These are phyloP conservation scores for Zaprionus inermis DNA, from an alignment of 1,140 invertebrate species.

Conservation along the genomic window DNA sequence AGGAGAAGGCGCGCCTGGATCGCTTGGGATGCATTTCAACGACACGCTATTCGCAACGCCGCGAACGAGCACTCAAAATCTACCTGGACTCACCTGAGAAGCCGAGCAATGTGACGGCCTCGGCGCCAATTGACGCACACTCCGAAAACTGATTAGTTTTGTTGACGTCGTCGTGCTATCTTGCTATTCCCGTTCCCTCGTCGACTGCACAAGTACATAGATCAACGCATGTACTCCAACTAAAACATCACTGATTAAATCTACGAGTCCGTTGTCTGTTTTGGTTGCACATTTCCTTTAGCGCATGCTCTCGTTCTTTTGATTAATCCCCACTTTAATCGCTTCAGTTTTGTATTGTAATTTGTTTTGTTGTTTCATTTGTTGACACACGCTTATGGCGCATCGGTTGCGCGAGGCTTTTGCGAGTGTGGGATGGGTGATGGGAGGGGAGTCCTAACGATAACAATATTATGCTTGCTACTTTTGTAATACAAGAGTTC, in stretches of 20 bases:
- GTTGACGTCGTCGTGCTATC: conserved; percentile 5
- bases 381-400: conserved; percentile 36
- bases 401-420: conserved; percentile 3
- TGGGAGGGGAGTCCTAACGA: conserved; percentile 32
- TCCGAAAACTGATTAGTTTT: conserved; percentile 47
- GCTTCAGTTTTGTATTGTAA: conserved; percentile 51
- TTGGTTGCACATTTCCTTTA: conserved; percentile 6
- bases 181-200: neutral
- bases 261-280: neutral
- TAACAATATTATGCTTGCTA: conserved; percentile 73
- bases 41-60: conserved; percentile 85
- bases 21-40: conserved; percentile 79
- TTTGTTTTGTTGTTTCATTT: conserved; percentile 66
- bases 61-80: conserved; percentile 90
- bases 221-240: conserved; percentile 13
- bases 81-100: conserved; percentile 86
- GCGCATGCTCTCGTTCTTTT: conserved; percentile 6
- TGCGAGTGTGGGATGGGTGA: neutral
- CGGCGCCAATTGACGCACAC: conserved; percentile 68
- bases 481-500: conserved; percentile 75
- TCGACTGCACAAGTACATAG: conserved; percentile 19
- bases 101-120: conserved; percentile 64
- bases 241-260: conserved; percentile 22
- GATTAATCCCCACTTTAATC: conserved; percentile 17
- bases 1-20: conserved; percentile 86